Conservation (phyloP, 2,113 vertebrate species). For the Hymenochirus boettgeri region DNA sequence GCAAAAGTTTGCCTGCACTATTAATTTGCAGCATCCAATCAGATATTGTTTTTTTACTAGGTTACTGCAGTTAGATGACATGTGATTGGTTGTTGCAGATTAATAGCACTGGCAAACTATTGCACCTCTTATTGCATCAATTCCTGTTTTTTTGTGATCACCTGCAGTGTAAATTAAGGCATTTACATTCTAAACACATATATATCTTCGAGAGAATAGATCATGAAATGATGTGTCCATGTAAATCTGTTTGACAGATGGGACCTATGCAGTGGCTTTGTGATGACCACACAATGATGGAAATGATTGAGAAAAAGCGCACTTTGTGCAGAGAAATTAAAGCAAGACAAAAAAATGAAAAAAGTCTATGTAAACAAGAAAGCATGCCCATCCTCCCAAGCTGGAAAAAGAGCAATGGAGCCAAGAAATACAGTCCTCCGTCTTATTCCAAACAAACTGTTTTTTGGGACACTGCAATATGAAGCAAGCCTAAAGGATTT, state of each 20-base stretch:
- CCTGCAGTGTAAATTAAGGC: not conserved
- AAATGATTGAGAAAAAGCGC: conserved; percentile 94
- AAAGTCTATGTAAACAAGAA: conserved; percentile 92
- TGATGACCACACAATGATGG: conserved; percentile 92
- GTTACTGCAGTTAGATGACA: no score
- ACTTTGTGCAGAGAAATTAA: conserved; percentile 94
- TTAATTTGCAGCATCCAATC: no score
- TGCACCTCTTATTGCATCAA: no score
- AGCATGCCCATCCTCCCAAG: conserved; percentile 93
- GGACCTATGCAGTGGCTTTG: conserved; percentile 85
- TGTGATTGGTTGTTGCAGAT: no score
- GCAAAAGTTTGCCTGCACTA: no score
- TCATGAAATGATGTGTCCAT: conserved; percentile 40
- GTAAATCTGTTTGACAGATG: conserved; percentile 66
- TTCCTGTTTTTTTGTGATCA: no score
- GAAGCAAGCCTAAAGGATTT: conserved; percentile 48
- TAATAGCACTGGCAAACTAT: no score
- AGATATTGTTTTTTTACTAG: no score
- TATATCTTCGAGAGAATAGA: not conserved
- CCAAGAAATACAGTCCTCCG: conserved; percentile 88
- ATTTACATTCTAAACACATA: not conserved
- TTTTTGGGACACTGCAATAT: conserved; percentile 96
- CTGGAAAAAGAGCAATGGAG: conserved; percentile 83
- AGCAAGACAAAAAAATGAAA: conserved; percentile 84
- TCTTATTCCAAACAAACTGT: conserved; percentile 86